Evolutionary conservation across 92 coral and sea anemone species (phyloP).

Genomic region (Bergia puertoricense): DNA sequence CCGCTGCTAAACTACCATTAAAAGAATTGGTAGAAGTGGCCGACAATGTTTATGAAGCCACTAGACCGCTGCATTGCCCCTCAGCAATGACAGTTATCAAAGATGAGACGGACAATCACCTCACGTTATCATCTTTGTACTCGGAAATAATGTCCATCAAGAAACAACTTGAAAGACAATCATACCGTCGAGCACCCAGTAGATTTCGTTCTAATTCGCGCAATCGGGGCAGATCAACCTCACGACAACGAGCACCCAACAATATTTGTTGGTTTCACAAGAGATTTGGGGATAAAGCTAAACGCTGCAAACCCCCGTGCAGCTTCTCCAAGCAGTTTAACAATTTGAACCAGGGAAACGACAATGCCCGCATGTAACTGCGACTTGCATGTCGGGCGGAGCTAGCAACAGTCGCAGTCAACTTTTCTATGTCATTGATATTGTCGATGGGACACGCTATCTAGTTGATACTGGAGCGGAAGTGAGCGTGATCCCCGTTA

Average conservation of each 20-base stretch:
- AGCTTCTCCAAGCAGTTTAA: constrained; percentile 18
- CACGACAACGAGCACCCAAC: not conserved
- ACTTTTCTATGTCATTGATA: constrained; percentile 42
- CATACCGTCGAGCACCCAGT: no score
- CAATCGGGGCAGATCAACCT: not conserved
- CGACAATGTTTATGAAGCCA: no score
- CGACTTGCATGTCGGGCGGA: constrained; percentile 19
- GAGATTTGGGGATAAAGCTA: constrained; percentile 45
- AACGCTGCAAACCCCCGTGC: constrained; percentile 55
- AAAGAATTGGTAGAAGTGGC: not conserved
- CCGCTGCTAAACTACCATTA: not conserved
- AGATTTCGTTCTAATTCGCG: not conserved
- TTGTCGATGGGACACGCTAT: constrained; percentile 28
- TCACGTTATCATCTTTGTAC: not conserved
- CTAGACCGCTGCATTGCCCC: not conserved
- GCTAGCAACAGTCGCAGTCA: constrained; percentile 11
- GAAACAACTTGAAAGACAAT: no score
- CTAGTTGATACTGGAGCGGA: no score
- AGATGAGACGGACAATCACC: no score
- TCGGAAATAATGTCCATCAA: not conserved
- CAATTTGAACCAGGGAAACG: no score
- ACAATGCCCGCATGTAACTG: not conserved
- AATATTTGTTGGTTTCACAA: constrained; percentile 50
- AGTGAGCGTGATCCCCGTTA: constrained; percentile 1
- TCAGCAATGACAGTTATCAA: no score